Percentiles rank a stretch among this genome's conserved stretches.
These are phyloP conservation scores for Rachycentron canadum DNA, from an alignment of 2,797 vertebrate genomes.

Conservation along the genomic window DNA sequence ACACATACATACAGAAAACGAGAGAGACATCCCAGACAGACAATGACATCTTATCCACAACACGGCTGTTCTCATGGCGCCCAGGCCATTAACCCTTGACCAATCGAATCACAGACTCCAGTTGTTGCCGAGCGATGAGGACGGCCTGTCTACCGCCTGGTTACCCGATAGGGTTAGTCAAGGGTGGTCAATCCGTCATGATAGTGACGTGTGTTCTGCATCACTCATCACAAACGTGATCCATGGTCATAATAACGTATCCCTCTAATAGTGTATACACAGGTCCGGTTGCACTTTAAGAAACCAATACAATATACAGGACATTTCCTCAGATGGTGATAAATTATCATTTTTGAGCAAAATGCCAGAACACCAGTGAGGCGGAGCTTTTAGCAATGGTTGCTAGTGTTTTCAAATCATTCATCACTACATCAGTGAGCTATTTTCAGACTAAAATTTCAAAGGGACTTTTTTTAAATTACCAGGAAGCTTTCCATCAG, in stretches of 20 bases:
- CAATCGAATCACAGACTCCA: constrained; percentile 68
- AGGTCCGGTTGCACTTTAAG: constrained; percentile 13
- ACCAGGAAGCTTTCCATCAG: constrained; percentile 65
- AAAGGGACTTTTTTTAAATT: constrained; percentile 63
- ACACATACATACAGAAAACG: constrained; percentile 16
- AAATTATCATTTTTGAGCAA: background rate
- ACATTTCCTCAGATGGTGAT: constrained; percentile 2
- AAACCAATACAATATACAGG: background rate
- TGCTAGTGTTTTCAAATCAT: constrained; percentile 45
- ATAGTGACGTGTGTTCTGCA: constrained; percentile 41
- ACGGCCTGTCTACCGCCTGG: constrained; percentile 67
- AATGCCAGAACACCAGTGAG: constrained; percentile 15
- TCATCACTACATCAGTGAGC: constrained; percentile 45
- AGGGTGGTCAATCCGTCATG: constrained; percentile 58
- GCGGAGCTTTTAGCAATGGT: constrained; percentile 23
- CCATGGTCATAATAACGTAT: constrained; percentile 40
- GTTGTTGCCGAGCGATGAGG: constrained; percentile 48
- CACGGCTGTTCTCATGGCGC: constrained; percentile 66
- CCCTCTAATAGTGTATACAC: constrained; percentile 18
- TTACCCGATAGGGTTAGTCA: constrained; percentile 60
- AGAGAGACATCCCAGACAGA: constrained; percentile 66
- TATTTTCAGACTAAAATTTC: constrained; percentile 46
- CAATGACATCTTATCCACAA: constrained; percentile 75
- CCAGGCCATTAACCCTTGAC: constrained; percentile 80
- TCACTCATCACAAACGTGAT: constrained; percentile 31